Evolutionary conservation across 2,888 invertebrate genomes (phyloP).

Genomic region (Fragum sueziense): DNA sequence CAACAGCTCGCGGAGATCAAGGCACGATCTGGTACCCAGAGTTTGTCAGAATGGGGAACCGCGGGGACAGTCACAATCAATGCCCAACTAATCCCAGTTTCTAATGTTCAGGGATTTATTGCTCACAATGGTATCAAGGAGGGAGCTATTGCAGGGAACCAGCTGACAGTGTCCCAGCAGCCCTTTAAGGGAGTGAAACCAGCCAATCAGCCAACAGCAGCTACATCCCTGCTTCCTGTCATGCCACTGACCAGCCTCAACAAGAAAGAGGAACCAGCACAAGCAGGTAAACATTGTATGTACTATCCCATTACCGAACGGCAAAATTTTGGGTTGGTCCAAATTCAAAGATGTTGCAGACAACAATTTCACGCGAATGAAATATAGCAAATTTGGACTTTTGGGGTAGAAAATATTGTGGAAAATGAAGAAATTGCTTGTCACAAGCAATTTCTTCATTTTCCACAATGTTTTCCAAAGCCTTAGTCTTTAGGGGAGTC

Average conservation of each 20-base stretch:
- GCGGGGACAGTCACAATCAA: constrained; percentile 53
- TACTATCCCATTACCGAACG: no score
- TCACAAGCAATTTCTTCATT: no score
- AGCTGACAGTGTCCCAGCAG: constrained; percentile 11
- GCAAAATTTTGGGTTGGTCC: no score
- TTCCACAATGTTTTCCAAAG: no score
- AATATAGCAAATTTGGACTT: no score
- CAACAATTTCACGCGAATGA: no score
- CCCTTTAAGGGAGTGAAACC: constrained; percentile 21
- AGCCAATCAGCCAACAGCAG: constrained; percentile 44
- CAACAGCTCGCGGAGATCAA: constrained; percentile 40
- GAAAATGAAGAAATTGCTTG: no score
- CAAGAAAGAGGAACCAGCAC: constrained; percentile 42
- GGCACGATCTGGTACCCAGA: constrained; percentile 48
- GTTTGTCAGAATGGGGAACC: constrained; percentile 51
- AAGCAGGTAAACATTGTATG: constrained; percentile 36
- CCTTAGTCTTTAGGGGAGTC: no score
- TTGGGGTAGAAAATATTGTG: no score
- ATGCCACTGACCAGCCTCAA: constrained; percentile 49
- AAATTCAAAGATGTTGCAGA: no score
- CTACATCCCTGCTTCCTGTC: constrained; percentile 59
- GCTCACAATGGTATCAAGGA: constrained; percentile 59
- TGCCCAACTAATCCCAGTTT: constrained; percentile 55
- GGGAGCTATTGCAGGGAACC: background rate
- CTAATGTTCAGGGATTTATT: constrained; percentile 31